phyloP scores from a whole-genome alignment of 2,888 invertebrate genomes.

The Lithophane socia region DNA sequence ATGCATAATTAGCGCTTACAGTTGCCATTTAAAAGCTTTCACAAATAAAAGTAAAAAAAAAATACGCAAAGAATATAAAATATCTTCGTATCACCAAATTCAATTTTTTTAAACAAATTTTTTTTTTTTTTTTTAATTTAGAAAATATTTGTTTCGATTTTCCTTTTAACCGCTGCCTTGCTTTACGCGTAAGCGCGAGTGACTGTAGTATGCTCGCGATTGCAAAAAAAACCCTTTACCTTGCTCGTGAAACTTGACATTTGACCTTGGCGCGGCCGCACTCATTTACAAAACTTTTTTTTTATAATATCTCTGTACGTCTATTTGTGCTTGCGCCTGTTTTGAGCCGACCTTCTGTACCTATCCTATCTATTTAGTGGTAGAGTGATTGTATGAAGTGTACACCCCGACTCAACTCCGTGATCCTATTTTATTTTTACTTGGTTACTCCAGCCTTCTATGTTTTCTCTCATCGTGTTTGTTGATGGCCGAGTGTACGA shows the following conservation, averaged over 20 bases:
- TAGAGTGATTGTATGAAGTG: slow-evolving; percentile 38
- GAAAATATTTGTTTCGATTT: too few species aligned
- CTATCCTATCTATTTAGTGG: too few species aligned
- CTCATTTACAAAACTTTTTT: background rate
- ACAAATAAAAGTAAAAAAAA: background rate
- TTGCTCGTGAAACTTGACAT: too few species aligned
- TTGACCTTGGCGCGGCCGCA: too few species aligned
- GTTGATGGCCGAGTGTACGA: background rate
- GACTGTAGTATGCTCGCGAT: too few species aligned
- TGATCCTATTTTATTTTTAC: slow-evolving; percentile 43
- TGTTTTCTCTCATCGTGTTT: background rate
- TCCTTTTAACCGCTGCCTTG: too few species aligned
- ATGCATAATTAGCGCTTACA: background rate
- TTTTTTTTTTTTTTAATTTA: too few species aligned
- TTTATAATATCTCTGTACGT: too few species aligned
- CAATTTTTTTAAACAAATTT: too few species aligned
- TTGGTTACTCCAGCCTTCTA: slow-evolving; percentile 23
- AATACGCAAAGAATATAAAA: background rate
- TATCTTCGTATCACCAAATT: background rate
- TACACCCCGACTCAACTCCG: slow-evolving; percentile 21
- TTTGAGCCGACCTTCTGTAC: slow-evolving; percentile 1
- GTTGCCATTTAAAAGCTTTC: background rate
- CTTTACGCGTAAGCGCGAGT: too few species aligned
- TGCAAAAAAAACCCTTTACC: too few species aligned
- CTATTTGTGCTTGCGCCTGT: background rate